These are phyloP conservation scores for Anniella stebbinsi DNA, from an alignment of 2,797 vertebrate genomes.

Conservation along the genomic window DNA sequence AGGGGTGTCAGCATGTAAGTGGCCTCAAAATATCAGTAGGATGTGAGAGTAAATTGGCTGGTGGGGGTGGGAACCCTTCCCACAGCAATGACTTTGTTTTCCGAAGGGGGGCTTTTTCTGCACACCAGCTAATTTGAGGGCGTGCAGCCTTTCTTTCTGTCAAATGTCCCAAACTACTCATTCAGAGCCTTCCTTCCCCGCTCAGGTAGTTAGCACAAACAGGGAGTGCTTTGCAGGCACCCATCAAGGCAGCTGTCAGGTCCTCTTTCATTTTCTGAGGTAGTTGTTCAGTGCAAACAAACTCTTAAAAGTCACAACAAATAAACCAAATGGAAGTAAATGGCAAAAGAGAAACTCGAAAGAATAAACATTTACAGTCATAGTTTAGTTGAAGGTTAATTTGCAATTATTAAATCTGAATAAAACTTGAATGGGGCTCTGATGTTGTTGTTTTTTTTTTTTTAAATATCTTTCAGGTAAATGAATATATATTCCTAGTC, in stretches of 20 bases:
- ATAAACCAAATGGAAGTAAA: neutral
- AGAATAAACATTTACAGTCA: neutral
- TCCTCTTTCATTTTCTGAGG: neutral
- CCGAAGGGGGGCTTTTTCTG: too few relatives aligned
- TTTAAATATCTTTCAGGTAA: neutral
- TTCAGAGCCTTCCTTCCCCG: neutral
- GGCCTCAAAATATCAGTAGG: too few relatives aligned
- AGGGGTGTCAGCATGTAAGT: too few relatives aligned
- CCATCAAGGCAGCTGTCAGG: slow-evolving; percentile 2
- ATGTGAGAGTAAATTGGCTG: too few relatives aligned
- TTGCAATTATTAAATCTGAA: neutral
- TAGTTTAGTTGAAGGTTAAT: neutral
- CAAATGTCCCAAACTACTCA: neutral
- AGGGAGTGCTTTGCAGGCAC: neutral
- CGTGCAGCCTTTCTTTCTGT: neutral
- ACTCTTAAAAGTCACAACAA: neutral
- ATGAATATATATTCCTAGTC: neutral
- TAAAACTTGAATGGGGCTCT: neutral
- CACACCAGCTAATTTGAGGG: neutral
- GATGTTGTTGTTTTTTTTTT: neutral
- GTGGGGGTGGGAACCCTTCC: too few relatives aligned
- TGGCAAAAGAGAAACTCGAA: neutral
- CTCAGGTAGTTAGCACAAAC: too few relatives aligned
- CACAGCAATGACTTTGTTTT: too few relatives aligned
- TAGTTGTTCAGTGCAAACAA: neutral